These are phyloP conservation scores for Motacilla alba DNA, from an alignment of 2,113 vertebrate species.

Conservation along the genomic window DNA sequence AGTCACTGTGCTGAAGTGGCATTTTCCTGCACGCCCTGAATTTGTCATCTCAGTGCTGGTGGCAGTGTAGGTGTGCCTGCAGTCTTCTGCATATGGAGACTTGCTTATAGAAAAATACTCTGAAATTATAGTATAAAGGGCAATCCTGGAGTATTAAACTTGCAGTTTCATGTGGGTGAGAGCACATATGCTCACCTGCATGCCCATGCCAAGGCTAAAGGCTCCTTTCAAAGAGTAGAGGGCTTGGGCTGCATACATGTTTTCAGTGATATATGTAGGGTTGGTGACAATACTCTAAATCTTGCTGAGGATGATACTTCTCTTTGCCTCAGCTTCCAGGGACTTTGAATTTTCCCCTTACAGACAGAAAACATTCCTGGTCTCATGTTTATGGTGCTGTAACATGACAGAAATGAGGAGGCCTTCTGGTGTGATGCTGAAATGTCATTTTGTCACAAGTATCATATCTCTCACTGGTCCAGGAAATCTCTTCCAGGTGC, in stretches of 20 bases:
- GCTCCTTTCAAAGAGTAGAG: background rate
- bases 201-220: background rate
- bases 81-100: background rate
- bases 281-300: background rate
- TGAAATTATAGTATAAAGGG: background rate
- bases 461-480: background rate
- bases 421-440: background rate
- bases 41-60: background rate
- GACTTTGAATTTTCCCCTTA: background rate
- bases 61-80: background rate
- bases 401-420: background rate
- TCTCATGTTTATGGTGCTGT: background rate
- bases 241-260: background rate
- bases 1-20: background rate
- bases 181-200: fast-evolving
- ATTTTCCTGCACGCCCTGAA: background rate
- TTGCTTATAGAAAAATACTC: background rate
- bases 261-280: background rate
- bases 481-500: background rate
- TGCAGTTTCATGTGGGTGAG: background rate
- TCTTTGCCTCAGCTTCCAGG: background rate
- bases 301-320: background rate
- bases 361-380: background rate
- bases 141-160: background rate
- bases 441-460: background rate